These are phyloP conservation scores for Lophura nycthemera DNA, from an alignment of 2,113 vertebrate species.

Conservation along the genomic window DNA sequence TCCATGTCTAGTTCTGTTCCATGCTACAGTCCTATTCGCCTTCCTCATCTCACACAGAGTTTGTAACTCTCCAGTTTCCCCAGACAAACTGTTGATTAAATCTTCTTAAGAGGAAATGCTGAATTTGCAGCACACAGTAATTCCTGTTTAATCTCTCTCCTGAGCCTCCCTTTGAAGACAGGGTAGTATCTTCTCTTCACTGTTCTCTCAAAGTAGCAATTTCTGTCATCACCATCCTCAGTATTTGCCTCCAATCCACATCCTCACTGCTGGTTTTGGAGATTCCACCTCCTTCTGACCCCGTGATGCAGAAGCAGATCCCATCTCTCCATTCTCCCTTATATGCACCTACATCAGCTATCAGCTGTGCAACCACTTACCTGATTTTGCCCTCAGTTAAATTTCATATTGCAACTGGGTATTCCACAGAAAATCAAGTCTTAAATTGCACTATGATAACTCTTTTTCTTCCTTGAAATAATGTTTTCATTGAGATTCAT, in stretches of 20 bases:
- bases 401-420: not conserved
- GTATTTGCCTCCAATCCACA: not conserved
- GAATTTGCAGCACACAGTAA: conserved; percentile 3
- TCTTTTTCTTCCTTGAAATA: not conserved
- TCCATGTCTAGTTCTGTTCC: not conserved
- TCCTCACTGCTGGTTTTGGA: not conserved
- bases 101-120: conserved; percentile 28
- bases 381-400: not conserved
- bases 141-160: not conserved
- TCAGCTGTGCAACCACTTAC: not conserved
- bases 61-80: not conserved
- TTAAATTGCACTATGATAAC: not conserved
- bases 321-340: not conserved
- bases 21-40: not conserved
- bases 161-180: not conserved
- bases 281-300: rapidly evolving
- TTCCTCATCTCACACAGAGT: not conserved
- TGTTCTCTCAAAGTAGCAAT: not conserved
- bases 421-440: not conserved
- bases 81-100: not conserved
- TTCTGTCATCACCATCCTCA: not conserved
- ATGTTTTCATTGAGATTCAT: not conserved
- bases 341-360: not conserved
- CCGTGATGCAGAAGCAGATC: rapidly evolving
- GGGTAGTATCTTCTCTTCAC: not conserved